Conservation (phyloP, 2,113 vertebrate species). For the Abramis brama region DNA sequence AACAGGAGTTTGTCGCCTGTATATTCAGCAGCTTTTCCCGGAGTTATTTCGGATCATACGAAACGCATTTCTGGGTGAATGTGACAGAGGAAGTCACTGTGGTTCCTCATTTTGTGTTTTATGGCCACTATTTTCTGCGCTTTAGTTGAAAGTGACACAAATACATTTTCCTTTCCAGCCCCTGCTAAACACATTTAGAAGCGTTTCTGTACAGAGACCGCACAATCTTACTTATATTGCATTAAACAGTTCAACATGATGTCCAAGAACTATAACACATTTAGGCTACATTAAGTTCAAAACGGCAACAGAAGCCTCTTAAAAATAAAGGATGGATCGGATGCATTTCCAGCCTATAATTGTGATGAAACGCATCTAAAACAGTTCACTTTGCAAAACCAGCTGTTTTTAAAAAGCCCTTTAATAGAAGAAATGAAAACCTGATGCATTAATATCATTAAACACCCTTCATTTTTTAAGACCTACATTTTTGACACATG, state of each 20-base stretch:
- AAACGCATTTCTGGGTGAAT: slow-evolving; percentile 6
- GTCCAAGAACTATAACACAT: not conserved
- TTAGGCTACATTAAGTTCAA: too few relatives aligned
- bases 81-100: not conserved
- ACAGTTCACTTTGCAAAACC: too few relatives aligned
- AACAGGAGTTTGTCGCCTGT: not conserved
- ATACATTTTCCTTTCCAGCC: not conserved
- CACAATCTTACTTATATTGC: not conserved
- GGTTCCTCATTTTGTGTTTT: slow-evolving; percentile 26
- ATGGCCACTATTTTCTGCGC: not conserved
- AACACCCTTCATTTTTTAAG: not conserved
- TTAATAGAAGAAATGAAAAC: too few relatives aligned
- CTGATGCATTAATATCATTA: not conserved
- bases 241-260: not conserved
- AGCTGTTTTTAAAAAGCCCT: too few relatives aligned
- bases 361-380: too few relatives aligned
- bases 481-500: not conserved
- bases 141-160: slow-evolving; percentile 1
- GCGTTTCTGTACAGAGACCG: not conserved
- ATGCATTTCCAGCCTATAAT: too few relatives aligned
- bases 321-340: too few relatives aligned
- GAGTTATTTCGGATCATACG: slow-evolving; percentile 25
- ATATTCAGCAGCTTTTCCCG: slow-evolving; percentile 8
- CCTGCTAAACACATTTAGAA: not conserved
- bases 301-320: too few relatives aligned